Conservation (phyloP, 2,797 vertebrate genomes). For the Masticophis lateralis region DNA sequence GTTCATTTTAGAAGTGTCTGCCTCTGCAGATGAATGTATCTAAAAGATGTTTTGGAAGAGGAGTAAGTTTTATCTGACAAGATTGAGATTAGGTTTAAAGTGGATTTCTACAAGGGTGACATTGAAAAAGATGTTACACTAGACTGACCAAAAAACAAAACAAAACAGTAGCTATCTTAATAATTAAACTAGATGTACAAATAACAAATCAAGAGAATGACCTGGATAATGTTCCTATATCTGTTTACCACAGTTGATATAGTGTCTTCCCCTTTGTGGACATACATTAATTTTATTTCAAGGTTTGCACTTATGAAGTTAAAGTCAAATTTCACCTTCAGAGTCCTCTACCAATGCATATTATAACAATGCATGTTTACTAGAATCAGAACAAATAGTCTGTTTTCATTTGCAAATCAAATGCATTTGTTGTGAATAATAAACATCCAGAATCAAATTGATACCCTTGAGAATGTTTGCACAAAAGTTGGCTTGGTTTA, state of each 20-base stretch:
- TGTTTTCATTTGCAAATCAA: slow-evolving; percentile 4
- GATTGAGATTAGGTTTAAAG: background rate
- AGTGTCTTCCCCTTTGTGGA: background rate
- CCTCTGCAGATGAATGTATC: background rate
- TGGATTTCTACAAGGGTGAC: background rate
- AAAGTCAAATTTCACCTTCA: slow-evolving; percentile 8
- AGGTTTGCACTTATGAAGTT: background rate
- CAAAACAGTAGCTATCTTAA: background rate
- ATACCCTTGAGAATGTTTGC: slow-evolving; percentile 3
- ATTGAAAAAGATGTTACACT: background rate
- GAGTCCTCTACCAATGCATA: background rate
- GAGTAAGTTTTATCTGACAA: background rate
- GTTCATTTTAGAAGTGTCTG: background rate
- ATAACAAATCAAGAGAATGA: background rate
- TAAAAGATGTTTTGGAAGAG: background rate
- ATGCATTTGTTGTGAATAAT: slow-evolving; percentile 14
- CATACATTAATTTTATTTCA: background rate
- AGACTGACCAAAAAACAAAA: background rate
- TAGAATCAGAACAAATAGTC: slow-evolving; percentile 1
- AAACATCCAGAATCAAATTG: background rate
- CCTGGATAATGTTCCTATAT: background rate
- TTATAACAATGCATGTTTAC: slow-evolving; percentile 10
- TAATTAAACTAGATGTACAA: background rate
- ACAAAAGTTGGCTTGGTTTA: slow-evolving; percentile 7
- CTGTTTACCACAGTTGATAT: background rate